Evolutionary conservation across 2,113 vertebrate genomes (phyloP).

Genomic region (Poeciliopsis retropinna): DNA sequence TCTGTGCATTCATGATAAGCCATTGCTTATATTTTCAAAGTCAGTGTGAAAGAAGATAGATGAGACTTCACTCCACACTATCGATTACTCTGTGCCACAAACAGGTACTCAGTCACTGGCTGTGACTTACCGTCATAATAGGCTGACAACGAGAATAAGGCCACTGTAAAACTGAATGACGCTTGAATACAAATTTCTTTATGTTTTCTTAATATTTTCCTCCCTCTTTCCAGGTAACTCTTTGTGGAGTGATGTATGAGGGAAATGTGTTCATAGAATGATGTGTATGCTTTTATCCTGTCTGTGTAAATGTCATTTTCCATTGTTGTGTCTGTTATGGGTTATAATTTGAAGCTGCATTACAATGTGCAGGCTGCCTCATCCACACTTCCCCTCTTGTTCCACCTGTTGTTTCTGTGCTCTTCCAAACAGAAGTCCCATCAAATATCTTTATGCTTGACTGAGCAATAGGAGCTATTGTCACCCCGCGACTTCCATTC

Average conservation of each 20-base stretch:
- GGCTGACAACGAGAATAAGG: slow-evolving; percentile 67
- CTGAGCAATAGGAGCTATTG: slow-evolving; percentile 62
- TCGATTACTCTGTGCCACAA: slow-evolving; percentile 62
- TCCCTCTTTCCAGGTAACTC: not conserved
- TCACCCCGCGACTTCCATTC: slow-evolving; percentile 50
- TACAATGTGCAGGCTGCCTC: slow-evolving; percentile 53
- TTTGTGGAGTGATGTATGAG: not conserved
- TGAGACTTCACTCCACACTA: slow-evolving; percentile 46
- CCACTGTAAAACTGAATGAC: slow-evolving; percentile 53
- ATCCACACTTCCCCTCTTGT: slow-evolving; percentile 66
- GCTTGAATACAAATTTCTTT: slow-evolving; percentile 52
- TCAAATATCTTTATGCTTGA: slow-evolving; percentile 72
- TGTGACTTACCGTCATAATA: slow-evolving; percentile 64
- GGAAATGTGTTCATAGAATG: slow-evolving; percentile 11
- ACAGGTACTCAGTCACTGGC: slow-evolving; percentile 65
- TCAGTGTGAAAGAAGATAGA: slow-evolving; percentile 57
- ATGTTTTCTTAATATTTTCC: slow-evolving; percentile 20
- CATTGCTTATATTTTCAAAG: slow-evolving; percentile 52
- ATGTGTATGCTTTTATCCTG: slow-evolving; percentile 44
- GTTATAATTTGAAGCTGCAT: slow-evolving; percentile 50
- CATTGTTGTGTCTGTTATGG: slow-evolving; percentile 55
- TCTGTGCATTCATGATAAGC: slow-evolving; percentile 26
- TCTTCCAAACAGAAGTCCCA: slow-evolving; percentile 74
- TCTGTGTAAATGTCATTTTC: slow-evolving; percentile 47
- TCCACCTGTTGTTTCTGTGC: slow-evolving; percentile 62